These are phyloP conservation scores for Phenganax subtilis DNA, from an alignment of 92 coral and sea anemone species.

Conservation along the genomic window DNA sequence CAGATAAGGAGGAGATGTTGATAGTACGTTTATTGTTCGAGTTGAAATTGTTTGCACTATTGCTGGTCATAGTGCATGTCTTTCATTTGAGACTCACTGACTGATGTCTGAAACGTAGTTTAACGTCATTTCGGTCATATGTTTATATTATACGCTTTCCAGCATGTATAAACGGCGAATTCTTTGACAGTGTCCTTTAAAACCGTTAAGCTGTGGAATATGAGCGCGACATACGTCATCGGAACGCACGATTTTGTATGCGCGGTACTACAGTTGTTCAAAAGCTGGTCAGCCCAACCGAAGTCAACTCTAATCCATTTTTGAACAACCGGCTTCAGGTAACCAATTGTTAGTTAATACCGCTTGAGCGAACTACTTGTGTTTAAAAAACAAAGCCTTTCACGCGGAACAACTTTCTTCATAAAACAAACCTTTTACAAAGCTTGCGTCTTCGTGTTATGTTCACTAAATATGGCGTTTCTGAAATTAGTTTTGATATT, in stretches of 20 bases:
- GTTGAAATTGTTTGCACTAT: conserved; percentile 1
- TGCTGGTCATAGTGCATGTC: not conserved
- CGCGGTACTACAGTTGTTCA: too few species aligned
- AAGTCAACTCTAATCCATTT: not conserved
- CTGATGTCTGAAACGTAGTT: too few species aligned
- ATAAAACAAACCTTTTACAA: not conserved
- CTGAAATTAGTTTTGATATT: not conserved
- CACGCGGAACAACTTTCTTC: not conserved
- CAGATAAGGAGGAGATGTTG: conserved; percentile 19
- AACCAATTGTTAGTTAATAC: not conserved
- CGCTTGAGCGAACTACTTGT: conserved; percentile 18
- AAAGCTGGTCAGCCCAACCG: too few species aligned
- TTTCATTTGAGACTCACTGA: not conserved
- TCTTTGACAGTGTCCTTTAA: too few species aligned
- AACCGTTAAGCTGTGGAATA: too few species aligned
- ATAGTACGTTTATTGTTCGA: conserved; percentile 21
- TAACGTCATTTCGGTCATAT: too few species aligned
- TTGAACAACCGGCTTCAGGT: not conserved
- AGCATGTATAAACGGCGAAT: too few species aligned
- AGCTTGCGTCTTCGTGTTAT: not conserved
- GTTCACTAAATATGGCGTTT: not conserved
- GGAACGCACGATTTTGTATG: too few species aligned
- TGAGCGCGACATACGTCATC: too few species aligned
- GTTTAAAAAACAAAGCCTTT: not conserved
- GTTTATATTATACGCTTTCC: too few species aligned